Conservation (phyloP, 1,140 invertebrate genomes). For the Gryllus bimaculatus region DNA sequence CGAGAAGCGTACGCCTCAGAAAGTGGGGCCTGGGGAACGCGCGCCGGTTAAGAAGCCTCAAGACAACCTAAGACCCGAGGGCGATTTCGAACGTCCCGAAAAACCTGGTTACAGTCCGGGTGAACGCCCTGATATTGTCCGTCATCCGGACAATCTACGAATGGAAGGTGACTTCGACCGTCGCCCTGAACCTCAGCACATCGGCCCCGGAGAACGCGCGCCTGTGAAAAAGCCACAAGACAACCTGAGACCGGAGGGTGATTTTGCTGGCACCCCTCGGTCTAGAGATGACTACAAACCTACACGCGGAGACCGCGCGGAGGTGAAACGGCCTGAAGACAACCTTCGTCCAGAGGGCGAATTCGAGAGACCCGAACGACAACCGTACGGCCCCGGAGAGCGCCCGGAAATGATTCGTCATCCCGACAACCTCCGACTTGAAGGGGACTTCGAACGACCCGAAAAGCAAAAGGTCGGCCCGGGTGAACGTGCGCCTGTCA, state of each 20-base stretch:
- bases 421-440: constrained; percentile 45
- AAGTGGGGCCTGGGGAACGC: constrained; percentile 37
- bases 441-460: constrained; percentile 48
- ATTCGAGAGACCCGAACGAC: constrained; percentile 41
- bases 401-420: constrained; percentile 28
- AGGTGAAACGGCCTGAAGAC: constrained; percentile 31
- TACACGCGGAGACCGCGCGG: constrained; percentile 23
- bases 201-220: constrained; percentile 22
- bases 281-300: constrained; percentile 34
- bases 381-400: constrained; percentile 32
- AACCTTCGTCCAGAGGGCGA: constrained; percentile 49
- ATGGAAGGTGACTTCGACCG: constrained; percentile 41
- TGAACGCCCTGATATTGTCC: constrained; percentile 39
- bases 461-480: constrained; percentile 27
- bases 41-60: constrained; percentile 31
- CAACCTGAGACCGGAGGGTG: constrained; percentile 41
- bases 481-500: constrained; percentile 46
- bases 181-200: constrained; percentile 21
- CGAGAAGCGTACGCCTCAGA: constrained; percentile 30
- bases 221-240: constrained; percentile 42
- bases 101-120: constrained; percentile 26
- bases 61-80: constrained; percentile 45
- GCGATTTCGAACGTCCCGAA: constrained; percentile 29
- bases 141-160: constrained; percentile 43
- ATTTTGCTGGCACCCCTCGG: constrained; percentile 35